A percentile compares a stretch with the other conserved stretches of the same genome.
phyloP scores from a whole-genome alignment of 1,140 invertebrate genomes.

The Drosophila ambigua region DNA sequence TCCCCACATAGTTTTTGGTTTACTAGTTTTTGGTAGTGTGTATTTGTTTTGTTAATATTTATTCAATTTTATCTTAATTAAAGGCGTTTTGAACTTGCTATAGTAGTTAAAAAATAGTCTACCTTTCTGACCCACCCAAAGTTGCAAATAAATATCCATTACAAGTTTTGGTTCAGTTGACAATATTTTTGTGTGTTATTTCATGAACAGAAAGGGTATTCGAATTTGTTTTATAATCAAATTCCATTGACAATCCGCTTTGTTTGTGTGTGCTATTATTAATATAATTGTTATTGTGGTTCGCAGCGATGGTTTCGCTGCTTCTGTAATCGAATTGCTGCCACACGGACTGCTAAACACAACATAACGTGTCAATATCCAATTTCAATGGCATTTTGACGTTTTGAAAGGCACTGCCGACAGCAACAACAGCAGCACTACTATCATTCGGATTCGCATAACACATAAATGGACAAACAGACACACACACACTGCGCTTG shows the following conservation, averaged over 20 bases:
- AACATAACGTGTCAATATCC: slow-evolving; percentile 59
- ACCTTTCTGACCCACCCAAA: too few relatives aligned
- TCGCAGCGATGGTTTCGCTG: slow-evolving; percentile 2
- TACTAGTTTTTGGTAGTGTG: too few relatives aligned
- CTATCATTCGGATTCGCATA: slow-evolving; percentile 53
- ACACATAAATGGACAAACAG: slow-evolving; percentile 35
- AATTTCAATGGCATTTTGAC: slow-evolving; percentile 62
- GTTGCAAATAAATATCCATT: too few relatives aligned
- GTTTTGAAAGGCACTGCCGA: slow-evolving; percentile 35
- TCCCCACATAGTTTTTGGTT: background rate
- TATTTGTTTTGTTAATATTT: too few relatives aligned
- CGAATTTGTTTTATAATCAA: slow-evolving; percentile 10
- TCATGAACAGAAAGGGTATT: background rate
- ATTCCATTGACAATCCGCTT: slow-evolving; percentile 28
- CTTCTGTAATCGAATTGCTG: slow-evolving; percentile 55
- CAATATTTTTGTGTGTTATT: background rate
- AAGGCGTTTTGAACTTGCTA: too few relatives aligned
- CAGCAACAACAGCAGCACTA: slow-evolving; percentile 21
- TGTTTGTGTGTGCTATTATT: slow-evolving; percentile 16
- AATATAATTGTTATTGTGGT: slow-evolving; percentile 14
- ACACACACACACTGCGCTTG: slow-evolving; percentile 30
- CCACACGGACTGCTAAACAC: slow-evolving; percentile 28
- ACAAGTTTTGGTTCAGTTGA: too few relatives aligned
- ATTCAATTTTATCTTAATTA: too few relatives aligned
- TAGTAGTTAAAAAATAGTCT: background rate